Conservation (phyloP, 1,140 invertebrate species). For the Nasonia vitripennis region DNA sequence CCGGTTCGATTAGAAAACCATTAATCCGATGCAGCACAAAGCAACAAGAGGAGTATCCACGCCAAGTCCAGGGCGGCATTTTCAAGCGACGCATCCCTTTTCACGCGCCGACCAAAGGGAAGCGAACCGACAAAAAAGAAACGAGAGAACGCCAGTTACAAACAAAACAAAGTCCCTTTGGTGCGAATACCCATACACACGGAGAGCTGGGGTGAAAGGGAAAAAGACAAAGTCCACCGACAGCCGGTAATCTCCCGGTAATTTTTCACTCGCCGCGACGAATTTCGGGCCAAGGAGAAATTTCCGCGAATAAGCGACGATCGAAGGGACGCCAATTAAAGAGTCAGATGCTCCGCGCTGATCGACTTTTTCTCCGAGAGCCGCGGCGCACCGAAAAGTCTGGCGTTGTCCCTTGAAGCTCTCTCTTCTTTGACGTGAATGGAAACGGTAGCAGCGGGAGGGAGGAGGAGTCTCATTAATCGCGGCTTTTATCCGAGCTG, state of each 20-base stretch:
- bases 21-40: too few species aligned
- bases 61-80: too few species aligned
- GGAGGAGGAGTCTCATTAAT: constrained; percentile 7
- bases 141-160: background rate
- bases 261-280: constrained; percentile 10
- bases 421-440: background rate
- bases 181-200: background rate
- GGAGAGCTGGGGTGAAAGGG: background rate
- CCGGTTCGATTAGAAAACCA: too few species aligned
- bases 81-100: too few species aligned
- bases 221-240: background rate
- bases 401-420: background rate
- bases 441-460: background rate
- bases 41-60: background rate
- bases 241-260: background rate
- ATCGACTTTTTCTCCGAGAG: background rate
- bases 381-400: background rate
- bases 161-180: background rate
- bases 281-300: constrained; percentile 4
- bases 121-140: background rate
- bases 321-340: constrained; percentile 24
- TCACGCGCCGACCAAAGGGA: too few species aligned
- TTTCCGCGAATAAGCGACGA: background rate
- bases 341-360: too few species aligned
- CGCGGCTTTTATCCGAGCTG: constrained; percentile 11